Evolutionary conservation across 2,797 vertebrate genomes (phyloP).

Genomic region (Chelon auratus): DNA sequence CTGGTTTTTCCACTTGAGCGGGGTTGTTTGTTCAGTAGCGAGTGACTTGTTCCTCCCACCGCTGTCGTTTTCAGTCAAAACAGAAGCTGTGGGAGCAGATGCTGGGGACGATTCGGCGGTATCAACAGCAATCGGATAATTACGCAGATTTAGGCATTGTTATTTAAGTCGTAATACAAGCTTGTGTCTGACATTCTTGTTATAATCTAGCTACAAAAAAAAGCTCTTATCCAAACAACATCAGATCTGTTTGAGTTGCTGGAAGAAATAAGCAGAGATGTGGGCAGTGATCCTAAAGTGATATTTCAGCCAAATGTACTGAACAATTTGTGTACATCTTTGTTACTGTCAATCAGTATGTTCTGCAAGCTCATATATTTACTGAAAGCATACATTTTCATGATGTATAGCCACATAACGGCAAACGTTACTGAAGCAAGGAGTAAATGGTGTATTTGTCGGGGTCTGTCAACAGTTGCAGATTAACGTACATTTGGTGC

Average conservation of each 20-base stretch:
- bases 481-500: conserved; percentile 12
- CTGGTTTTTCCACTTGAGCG: conserved; percentile 5
- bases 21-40: conserved; percentile 20
- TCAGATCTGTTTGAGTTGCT: neutral
- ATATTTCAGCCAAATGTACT: conserved; percentile 2
- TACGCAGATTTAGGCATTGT: conserved; percentile 10
- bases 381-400: neutral
- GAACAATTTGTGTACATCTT: neutral
- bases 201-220: conserved; percentile 10
- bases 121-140: conserved; percentile 21
- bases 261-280: conserved; percentile 8
- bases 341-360: conserved; percentile 8
- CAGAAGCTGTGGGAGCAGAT: conserved; percentile 2
- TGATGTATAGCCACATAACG: neutral
- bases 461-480: neutral
- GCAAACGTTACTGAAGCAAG: neutral
- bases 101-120: conserved; percentile 13
- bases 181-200: too few species aligned
- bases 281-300: conserved; percentile 18
- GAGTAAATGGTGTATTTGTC: neutral
- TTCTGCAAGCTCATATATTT: neutral
- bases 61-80: conserved; percentile 24
- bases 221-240: conserved; percentile 5
- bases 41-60: conserved; percentile 17
- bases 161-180: conserved; percentile 20